A percentile compares a stretch with the other conserved stretches of the same genome.
Evolutionary conservation across 2,113 vertebrate species (phyloP).

Genomic region (Oxyruncus cristatus): DNA sequence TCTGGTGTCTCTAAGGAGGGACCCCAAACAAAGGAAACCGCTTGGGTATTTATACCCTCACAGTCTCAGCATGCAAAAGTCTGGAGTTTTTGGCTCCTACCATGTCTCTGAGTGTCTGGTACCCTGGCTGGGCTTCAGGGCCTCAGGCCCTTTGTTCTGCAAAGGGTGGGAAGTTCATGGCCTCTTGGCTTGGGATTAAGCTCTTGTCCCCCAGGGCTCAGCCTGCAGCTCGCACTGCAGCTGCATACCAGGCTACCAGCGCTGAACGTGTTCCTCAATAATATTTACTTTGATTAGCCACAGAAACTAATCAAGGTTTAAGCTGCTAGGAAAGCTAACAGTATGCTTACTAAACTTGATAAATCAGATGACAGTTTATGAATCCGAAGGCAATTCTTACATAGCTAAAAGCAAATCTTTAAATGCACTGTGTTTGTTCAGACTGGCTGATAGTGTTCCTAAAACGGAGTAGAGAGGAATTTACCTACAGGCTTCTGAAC

Average conservation of each 20-base stretch:
- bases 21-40: neutral
- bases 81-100: accelerated
- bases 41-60: neutral
- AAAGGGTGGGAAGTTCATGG: neutral
- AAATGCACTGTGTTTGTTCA: neutral
- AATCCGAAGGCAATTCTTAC: neutral
- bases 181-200: neutral
- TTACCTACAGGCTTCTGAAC: neutral
- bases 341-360: neutral
- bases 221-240: neutral
- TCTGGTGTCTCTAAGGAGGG: neutral
- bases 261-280: neutral
- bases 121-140: too few species aligned
- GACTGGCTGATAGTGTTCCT: neutral
- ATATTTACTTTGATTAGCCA: neutral
- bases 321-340: neutral
- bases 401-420: neutral
- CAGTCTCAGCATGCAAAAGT: neutral
- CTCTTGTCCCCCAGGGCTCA: neutral
- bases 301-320: neutral
- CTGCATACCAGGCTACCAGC: accelerated
- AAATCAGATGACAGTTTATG: neutral
- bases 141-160: neutral
- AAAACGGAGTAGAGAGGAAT: neutral
- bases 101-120: accelerated